These are phyloP conservation scores for Ganaspis sp. DNA, from an alignment of 1,140 invertebrate species.

Conservation along the genomic window DNA sequence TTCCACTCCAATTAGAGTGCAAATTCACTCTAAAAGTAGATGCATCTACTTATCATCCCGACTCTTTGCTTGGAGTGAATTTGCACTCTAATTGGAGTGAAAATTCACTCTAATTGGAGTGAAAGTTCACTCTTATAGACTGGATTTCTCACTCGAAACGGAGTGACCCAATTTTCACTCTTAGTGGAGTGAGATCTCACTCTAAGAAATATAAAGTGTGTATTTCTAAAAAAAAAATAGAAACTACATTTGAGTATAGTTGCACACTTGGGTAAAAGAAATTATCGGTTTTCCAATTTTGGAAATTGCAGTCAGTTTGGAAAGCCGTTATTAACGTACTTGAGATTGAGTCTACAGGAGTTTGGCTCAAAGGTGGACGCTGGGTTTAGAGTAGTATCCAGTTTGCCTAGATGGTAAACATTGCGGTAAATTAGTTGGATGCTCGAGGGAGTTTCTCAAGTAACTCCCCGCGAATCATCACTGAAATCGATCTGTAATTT, in stretches of 20 bases:
- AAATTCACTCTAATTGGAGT: no score
- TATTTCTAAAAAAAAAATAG: no score
- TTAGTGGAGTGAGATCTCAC: no score
- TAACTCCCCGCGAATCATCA: slow-evolving; percentile 23
- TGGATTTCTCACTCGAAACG: no score
- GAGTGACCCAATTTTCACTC: no score
- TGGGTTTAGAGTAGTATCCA: slow-evolving; percentile 16
- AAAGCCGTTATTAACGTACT: slow-evolving; percentile 5
- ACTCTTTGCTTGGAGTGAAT: no score
- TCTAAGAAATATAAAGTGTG: no score
- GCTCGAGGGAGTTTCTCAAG: slow-evolving; percentile 21
- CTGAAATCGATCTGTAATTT: slow-evolving; percentile 25
- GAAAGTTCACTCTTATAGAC: no score
- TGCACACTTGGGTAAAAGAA: background rate
- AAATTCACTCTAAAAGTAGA: no score
- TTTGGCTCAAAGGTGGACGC: slow-evolving; percentile 16
- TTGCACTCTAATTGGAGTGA: no score
- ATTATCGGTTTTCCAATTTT: background rate
- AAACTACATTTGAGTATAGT: background rate
- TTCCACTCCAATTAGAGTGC: no score
- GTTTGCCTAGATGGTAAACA: slow-evolving; percentile 22
- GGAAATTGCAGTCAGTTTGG: slow-evolving; percentile 16
- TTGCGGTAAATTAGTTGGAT: slow-evolving; percentile 13
- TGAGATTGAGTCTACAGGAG: slow-evolving; percentile 20
- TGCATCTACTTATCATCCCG: no score